Percentiles rank a stretch among this genome's conserved stretches.
Conservation (phyloP, 92 coral and sea anemone species). For the Phenganax marumi region DNA sequence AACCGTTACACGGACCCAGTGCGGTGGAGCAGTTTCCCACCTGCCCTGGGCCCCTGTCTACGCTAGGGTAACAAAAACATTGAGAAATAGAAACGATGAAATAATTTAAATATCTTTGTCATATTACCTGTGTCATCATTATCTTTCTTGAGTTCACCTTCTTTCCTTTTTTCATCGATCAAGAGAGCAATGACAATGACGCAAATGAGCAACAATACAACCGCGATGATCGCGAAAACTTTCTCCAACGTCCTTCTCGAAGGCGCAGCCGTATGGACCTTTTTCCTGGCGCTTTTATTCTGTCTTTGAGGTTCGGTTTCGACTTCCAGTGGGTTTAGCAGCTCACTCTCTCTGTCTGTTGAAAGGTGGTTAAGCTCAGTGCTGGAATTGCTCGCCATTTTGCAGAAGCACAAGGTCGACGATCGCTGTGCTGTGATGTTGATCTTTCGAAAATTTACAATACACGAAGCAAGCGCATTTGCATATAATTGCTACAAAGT, state of each 20-base stretch:
- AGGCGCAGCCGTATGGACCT: neutral
- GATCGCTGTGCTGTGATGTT: conserved; percentile 1
- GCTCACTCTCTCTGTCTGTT: neutral
- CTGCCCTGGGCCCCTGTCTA: too few relatives aligned
- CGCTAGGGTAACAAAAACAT: too few relatives aligned
- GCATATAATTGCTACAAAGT: neutral
- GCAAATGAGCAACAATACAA: conserved; percentile 17
- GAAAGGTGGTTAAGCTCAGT: neutral
- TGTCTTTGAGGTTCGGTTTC: conserved; percentile 6
- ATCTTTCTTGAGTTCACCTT: neutral
- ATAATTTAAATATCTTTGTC: too few relatives aligned
- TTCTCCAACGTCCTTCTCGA: conserved; percentile 18
- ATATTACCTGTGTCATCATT: neutral
- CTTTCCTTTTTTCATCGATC: neutral
- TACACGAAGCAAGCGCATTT: neutral
- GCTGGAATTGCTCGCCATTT: conserved; percentile 11
- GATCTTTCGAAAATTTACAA: neutral
- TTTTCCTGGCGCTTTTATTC: neutral
- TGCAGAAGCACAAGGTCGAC: neutral
- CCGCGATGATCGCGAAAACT: neutral
- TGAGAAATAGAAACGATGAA: too few relatives aligned
- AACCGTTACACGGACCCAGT: too few relatives aligned
- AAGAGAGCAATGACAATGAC: neutral
- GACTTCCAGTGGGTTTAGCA: neutral
- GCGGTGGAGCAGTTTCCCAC: too few relatives aligned